These are phyloP conservation scores for Colostygia pectinataria DNA, from an alignment of 2,888 invertebrate genomes.

Conservation along the genomic window DNA sequence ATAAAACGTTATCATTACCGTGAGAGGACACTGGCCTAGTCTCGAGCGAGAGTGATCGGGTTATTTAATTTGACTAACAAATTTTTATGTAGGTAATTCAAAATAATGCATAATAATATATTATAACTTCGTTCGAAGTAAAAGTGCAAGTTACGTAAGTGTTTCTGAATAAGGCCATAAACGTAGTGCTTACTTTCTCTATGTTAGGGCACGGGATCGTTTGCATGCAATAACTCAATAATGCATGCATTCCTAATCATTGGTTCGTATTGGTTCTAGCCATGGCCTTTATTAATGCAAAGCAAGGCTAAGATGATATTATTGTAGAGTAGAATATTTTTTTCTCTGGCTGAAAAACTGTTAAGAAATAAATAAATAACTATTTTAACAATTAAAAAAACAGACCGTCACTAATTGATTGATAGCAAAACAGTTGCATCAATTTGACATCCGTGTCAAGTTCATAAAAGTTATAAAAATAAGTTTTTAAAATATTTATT, in stretches of 20 bases:
- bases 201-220: conserved; percentile 15
- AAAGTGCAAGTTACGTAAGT: background rate
- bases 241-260: no score
- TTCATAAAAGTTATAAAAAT: conserved; percentile 27
- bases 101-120: background rate
- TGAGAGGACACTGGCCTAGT: no score
- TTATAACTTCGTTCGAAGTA: background rate
- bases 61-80: no score
- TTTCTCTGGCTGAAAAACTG: conserved; percentile 1
- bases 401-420: background rate
- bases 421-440: conserved; percentile 28
- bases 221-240: conserved; percentile 45
- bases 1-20: no score
- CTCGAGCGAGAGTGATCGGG: no score
- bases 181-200: no score
- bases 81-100: no score
- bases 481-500: conserved; percentile 28
- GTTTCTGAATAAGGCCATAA: conserved; percentile 2
- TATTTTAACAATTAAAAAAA: background rate
- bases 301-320: background rate
- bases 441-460: conserved; percentile 31
- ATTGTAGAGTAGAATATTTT: background rate
- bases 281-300: no score
- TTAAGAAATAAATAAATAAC: no score
- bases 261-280: no score